Base-by-base conservation (phyloP, 2,113 vertebrate species). In the Myiozetetes cayanensis region DNA sequence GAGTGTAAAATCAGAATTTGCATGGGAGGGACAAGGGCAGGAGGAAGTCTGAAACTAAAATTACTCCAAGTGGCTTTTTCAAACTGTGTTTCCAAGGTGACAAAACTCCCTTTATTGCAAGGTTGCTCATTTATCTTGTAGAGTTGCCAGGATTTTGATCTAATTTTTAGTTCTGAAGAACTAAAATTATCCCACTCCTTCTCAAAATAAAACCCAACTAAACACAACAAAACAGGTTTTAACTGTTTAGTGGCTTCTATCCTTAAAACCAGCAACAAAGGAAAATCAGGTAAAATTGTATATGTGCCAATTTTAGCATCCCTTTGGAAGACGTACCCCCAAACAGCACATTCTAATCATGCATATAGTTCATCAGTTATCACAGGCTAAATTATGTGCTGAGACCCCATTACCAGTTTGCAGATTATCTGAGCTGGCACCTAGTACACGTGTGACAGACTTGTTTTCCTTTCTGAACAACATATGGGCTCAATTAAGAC, bases 401-500 rank as follows among this genome's bases (percentile, higher is more conserved):
- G 98, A 98, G 97, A 97, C 95, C 96, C 97, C 83, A 89, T 96
- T 94, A 93, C 91, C 94, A 96, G 50, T 92, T 89, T 79, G 82
- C 94, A 97, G 93, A 90, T 55, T 37, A 83, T 90, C 89, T 85
- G 89, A 94, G 90, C 89, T 89, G 97, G 96, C 59, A 92, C 91
- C 72, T 81, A 72, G 93, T 87, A 90, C 97, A 87, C 85, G 91
- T 92, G 87, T 94, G 95, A 96, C 96, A 97, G 98, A 97, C 97
- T 97, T 97, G 97, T 52, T 52, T 89, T 25, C 31, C 35, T 63
- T 81, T 81, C 53, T 85, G 59, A 78, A 74, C 9, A 71, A 43
- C 21, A 62, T 37, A 47, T 8, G 12, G 20, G 14, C 33, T 75
- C 23, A 76, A 13, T 25, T 19, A 75, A 79, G 65, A 73, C 5